Base-by-base conservation (phyloP, 2,888 invertebrate species). In the Brenthis daphne region DNA sequence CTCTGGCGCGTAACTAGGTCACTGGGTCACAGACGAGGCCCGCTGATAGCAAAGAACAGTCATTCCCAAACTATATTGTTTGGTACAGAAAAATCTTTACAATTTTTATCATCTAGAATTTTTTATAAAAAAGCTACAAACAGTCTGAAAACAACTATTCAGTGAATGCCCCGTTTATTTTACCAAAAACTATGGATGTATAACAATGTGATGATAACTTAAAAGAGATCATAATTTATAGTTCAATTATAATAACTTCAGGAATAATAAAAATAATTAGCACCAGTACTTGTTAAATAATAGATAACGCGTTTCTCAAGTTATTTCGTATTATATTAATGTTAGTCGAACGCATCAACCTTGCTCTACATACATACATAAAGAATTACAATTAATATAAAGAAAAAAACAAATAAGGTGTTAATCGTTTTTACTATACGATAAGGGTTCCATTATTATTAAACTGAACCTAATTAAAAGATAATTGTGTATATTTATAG, bases 21-120 rank as follows among this genome's bases (percentile, higher is more conserved):
- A 95, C 90, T 94, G 83, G 94, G 94, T 93, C 94, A 94, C 89
- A 93, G 87, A 88, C 94, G 94, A 92, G 76, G 78, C 76, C 74
- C 73, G 67, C 75, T 77, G 79, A 78, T 79, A 78, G 73, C 73
- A 73, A 68, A 69, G 80, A 80, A 78, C 80, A 82, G 83, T 85
- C 83, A 83, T 86, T 85, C 84, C 85, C 81, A 86, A 88, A 87
- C 84, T 80, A 78, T 77, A 77, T 78, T 79, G 75, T 80, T 80
- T 81, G 79, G 65, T 68, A 70, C 65, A 68, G 61, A 68, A 63
- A 33, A 63, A 37, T 51, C 53, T 53, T 53, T 37, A 16, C 61
- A 6, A 16, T 3, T 20, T n/a, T 13, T 63, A 51, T 63, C 29
- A 51, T 61, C 5, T 50, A 51, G 11, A 8, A 37, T 0, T 12